These are phyloP conservation scores for Parapsyche elsis DNA, from an alignment of 1,140 invertebrate species.

Conservation along the genomic window DNA sequence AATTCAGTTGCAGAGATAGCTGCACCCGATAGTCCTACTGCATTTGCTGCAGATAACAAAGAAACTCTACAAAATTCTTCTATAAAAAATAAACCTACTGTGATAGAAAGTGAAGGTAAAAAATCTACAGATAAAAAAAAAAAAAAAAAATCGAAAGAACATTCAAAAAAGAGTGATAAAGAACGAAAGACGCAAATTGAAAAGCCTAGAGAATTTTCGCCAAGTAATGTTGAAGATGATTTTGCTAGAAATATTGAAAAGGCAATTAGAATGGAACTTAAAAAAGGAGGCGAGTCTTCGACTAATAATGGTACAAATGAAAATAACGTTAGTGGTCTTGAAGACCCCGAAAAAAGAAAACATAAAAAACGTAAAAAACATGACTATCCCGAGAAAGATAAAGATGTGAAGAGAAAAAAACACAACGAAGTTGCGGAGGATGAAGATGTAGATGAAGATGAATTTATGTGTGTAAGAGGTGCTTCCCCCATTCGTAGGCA, in stretches of 20 bases:
- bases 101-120: constrained; percentile 57
- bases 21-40: neutral
- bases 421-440: constrained; percentile 64
- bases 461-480: constrained; percentile 82
- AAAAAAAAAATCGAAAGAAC: constrained; percentile 60
- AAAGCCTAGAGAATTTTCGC: constrained; percentile 49
- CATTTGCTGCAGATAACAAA: constrained; percentile 51
- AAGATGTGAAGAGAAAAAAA: constrained; percentile 67
- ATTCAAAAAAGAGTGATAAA: constrained; percentile 64
- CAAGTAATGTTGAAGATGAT: constrained; percentile 71
- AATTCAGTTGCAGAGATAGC: constrained; percentile 51
- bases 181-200: constrained; percentile 49
- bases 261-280: constrained; percentile 75
- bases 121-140: constrained; percentile 33
- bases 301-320: constrained; percentile 60
- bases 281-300: constrained; percentile 67
- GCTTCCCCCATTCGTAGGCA: constrained; percentile 71
- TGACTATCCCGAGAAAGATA: constrained; percentile 62
- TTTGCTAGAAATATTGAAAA: constrained; percentile 82
- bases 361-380: constrained; percentile 67
- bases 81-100: neutral
- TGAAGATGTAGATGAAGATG: constrained; percentile 78
- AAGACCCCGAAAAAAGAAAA: constrained; percentile 65
- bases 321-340: constrained; percentile 61
- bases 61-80: constrained; percentile 58